Base-by-base conservation (phyloP, 2,797 vertebrate species). In the Carduelis carduelis region DNA sequence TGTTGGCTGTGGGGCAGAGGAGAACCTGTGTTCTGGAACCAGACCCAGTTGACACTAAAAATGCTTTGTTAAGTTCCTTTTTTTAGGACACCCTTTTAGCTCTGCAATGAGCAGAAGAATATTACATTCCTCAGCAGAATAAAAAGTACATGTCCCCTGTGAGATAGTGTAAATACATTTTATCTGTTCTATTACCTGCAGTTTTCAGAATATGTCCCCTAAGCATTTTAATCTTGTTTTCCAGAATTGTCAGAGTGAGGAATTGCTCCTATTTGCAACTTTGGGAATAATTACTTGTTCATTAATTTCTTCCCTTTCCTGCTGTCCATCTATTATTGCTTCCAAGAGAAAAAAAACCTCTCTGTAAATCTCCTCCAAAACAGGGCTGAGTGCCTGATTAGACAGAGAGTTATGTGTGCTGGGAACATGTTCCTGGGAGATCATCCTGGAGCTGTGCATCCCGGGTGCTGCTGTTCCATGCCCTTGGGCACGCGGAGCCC, bases 181-280 rank as follows among this genome's bases (percentile, higher is more conserved):
- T 96, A 96, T 97, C 83, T 96, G 34, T 96, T 97, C 85, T 95
- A 11, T 97, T 97, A 97, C 86, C 92, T 96, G 83, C 87, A 87
- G 37, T 96, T 97, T 95, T 21, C n/a, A 39, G 55, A 97, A 92
- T 94, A 86, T 49, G 94, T 97, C 96, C 96, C 96, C 68, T 76
- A 97, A 96, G 97, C 75, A 94, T 97, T 97, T 97, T 97, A 97
- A 95, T 97, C 95, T 95, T 97, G 94, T 97, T 97, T 97, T 96
- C 95, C 92, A 96, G 96, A 91, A 92, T 95, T 97, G 97, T 97
- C 93, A 34, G 85, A 87, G 80, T 97, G 96, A 96, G 74, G 70
- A 96, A 97, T 97, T 34, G 4, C 94, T 97, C 91, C 93, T 90
- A 80, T 97, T 97, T 98, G 95, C 87, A 97, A 83, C 92, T 97